A percentile compares a stretch with the other conserved stretches of the same genome.
Evolutionary conservation across 2,113 vertebrate species (phyloP).

Genomic region (Morone saxatilis): DNA sequence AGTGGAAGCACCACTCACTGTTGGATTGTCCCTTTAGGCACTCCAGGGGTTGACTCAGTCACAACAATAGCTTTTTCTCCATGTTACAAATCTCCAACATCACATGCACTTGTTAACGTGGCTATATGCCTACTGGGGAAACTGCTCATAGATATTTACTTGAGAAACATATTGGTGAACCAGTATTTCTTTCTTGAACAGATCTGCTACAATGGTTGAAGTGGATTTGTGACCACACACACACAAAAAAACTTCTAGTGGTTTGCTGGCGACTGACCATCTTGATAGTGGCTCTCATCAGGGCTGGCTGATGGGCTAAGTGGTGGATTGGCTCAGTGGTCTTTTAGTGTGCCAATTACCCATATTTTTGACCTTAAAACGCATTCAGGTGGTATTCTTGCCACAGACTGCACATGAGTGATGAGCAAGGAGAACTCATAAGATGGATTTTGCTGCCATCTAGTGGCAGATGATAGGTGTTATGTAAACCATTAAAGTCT

Average conservation of each 20-base stretch:
- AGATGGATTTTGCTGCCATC: constrained; percentile 79
- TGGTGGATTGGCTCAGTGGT: constrained; percentile 7
- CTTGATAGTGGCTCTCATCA: constrained; percentile 8
- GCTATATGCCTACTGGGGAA: constrained; percentile 17
- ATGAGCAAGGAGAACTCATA: not conserved
- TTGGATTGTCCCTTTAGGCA: constrained; percentile 53
- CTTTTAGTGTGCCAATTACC: constrained; percentile 32
- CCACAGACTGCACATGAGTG: constrained; percentile 23
- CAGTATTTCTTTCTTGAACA: constrained; percentile 3
- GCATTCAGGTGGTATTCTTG: constrained; percentile 14
- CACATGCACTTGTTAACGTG: constrained; percentile 31
- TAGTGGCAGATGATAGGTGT: constrained; percentile 64
- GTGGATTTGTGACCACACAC: constrained; percentile 10
- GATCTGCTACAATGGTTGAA: not conserved
- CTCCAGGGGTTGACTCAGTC: constrained; percentile 47
- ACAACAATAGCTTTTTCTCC: constrained; percentile 31
- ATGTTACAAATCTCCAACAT: constrained; percentile 39
- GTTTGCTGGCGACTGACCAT: not conserved
- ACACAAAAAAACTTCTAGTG: not conserved
- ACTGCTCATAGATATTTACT: constrained; percentile 1
- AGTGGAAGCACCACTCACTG: constrained; percentile 58
- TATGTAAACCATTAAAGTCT: not conserved
- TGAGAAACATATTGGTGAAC: constrained; percentile 15
- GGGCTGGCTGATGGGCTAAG: not conserved
- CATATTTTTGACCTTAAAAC: constrained; percentile 51